These are phyloP conservation scores for Nomia melanderi DNA, from an alignment of 1,140 invertebrate species.

Conservation along the genomic window DNA sequence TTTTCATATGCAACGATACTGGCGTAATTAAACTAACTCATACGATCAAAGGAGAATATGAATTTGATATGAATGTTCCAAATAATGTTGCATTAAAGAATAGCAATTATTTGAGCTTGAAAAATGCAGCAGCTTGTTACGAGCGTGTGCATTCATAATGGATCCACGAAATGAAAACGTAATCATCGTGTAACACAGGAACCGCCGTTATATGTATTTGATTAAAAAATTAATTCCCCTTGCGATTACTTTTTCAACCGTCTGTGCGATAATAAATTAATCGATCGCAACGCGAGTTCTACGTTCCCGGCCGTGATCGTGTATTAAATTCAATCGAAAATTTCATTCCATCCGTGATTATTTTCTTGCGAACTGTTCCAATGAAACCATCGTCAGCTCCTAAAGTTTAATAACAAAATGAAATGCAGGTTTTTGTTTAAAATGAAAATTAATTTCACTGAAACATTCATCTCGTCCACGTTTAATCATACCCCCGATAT, in stretches of 20 bases:
- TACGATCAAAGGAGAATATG: not conserved
- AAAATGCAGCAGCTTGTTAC: not conserved
- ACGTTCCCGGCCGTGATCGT: no score
- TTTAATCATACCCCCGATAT: not conserved
- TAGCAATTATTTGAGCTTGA: not conserved
- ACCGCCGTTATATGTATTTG: not conserved
- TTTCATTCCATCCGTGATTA: not conserved
- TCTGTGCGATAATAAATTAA: not conserved
- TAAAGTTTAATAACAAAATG: not conserved
- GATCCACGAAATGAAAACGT: not conserved
- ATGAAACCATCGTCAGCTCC: not conserved
- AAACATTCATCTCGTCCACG: not conserved
- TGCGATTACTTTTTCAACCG: not conserved
- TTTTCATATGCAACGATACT: no score
- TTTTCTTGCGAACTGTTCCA: not conserved
- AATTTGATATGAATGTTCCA: not conserved
- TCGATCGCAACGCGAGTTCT: not conserved
- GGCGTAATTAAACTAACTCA: no score
- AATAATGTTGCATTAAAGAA: not conserved
- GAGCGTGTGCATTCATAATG: not conserved
- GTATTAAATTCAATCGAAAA: not conserved
- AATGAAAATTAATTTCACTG: not conserved
- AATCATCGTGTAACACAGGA: not conserved
- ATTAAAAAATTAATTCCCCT: not conserved
- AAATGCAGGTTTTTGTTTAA: not conserved